Percentiles rank a stretch among this genome's conserved stretches.
These are phyloP conservation scores for Drosophila formosana DNA, from an alignment of 2,888 invertebrate genomes.

Conservation along the genomic window DNA sequence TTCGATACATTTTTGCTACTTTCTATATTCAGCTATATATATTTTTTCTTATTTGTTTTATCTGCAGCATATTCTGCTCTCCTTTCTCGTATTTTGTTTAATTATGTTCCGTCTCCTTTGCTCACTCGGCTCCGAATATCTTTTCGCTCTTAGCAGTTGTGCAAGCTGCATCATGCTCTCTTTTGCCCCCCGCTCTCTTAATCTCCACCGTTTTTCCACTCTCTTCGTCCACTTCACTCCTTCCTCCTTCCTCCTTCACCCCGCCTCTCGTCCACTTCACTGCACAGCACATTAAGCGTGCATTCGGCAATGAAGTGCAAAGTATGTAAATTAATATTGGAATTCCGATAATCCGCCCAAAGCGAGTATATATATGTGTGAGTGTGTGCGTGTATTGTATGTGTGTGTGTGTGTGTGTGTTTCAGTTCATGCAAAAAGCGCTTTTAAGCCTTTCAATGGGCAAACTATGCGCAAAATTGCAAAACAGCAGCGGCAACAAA, in stretches of 20 bases:
- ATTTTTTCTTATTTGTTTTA: too few relatives aligned
- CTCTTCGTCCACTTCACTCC: not conserved
- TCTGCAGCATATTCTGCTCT: too few relatives aligned
- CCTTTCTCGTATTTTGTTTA: too few relatives aligned
- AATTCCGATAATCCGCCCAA: constrained; percentile 68
- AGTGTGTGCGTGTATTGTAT: constrained; percentile 2
- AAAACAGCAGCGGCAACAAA: constrained; percentile 21
- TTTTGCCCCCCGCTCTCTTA: not conserved
- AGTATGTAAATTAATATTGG: constrained; percentile 73
- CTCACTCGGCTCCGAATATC: too few relatives aligned
- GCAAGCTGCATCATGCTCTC: too few relatives aligned
- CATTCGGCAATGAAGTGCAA: constrained; percentile 63
- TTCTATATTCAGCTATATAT: too few relatives aligned
- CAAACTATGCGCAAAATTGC: constrained; percentile 48
- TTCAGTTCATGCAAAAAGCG: constrained; percentile 28
- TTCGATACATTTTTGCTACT: too few relatives aligned
- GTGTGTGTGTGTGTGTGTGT: constrained; percentile 4
- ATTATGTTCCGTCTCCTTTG: too few relatives aligned
- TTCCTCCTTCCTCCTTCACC: not conserved
- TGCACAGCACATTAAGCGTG: constrained; percentile 20
- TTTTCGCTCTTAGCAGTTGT: too few relatives aligned
- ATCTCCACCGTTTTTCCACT: not conserved
- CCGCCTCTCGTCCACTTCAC: not conserved
- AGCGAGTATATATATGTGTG: constrained; percentile 29
- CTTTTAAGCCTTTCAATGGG: constrained; percentile 44